phyloP scores from a whole-genome alignment of 1,140 invertebrate genomes.

The Philotrypesis tridentata region DNA sequence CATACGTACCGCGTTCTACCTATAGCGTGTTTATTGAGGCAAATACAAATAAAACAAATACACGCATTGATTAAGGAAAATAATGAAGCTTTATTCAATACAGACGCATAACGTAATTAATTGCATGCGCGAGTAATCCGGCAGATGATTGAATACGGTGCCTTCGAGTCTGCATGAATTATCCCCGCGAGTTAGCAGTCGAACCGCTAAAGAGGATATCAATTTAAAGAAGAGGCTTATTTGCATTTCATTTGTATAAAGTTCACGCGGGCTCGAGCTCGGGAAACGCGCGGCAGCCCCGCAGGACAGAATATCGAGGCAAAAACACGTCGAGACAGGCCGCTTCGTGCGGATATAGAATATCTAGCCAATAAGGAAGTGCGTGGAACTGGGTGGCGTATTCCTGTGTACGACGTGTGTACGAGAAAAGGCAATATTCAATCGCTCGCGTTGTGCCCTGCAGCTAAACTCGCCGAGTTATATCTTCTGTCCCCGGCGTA shows the following conservation, averaged over 20 bases:
- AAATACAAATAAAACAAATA: no score
- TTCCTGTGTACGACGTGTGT: neutral
- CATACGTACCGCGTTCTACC: no score
- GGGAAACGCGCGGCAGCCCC: no score
- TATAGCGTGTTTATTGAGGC: neutral
- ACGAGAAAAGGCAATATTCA: constrained; percentile 25
- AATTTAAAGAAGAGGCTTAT: no score
- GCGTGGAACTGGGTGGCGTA: neutral
- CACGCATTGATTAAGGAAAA: neutral
- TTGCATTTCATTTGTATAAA: no score
- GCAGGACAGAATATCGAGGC: neutral
- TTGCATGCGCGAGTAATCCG: neutral
- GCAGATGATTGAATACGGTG: no score
- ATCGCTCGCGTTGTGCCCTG: neutral
- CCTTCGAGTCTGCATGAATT: no score
- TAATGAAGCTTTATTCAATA: neutral
- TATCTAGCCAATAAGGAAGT: neutral
- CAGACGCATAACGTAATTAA: neutral
- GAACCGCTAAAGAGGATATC: no score
- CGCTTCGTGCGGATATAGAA: neutral
- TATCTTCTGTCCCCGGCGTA: neutral
- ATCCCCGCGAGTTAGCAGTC: no score
- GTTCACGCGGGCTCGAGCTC: no score
- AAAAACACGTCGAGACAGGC: neutral
- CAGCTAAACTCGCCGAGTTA: neutral